Percentiles rank a stretch among this genome's conserved stretches.
Evolutionary conservation across 2,888 invertebrate genomes (phyloP).

Genomic region (Sialis lutaria): DNA sequence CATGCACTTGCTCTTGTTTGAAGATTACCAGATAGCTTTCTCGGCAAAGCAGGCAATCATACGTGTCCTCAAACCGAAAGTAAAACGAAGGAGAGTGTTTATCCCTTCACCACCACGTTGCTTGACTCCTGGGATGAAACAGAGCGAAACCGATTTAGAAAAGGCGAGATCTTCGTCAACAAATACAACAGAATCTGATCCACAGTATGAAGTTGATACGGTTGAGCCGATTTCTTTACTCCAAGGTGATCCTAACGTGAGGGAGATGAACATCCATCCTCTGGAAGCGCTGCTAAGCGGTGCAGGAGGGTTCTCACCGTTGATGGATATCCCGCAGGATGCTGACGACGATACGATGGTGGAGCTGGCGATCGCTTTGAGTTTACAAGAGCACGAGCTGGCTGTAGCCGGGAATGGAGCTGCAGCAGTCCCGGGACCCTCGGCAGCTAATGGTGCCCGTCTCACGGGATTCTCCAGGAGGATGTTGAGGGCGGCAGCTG

Average conservation of each 20-base stretch:
- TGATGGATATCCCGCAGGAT: conserved; percentile 82
- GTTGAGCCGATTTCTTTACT: conserved; percentile 11
- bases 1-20: conserved; percentile 61
- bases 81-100: conserved; percentile 49
- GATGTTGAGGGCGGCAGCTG: conserved; percentile 10
- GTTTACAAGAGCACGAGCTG: conserved; percentile 67
- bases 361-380: conserved; percentile 87
- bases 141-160: not conserved
- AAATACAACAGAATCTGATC: conserved; percentile 5
- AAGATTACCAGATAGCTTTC: conserved; percentile 73
- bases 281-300: conserved; percentile 32
- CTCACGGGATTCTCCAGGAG: conserved; percentile 12
- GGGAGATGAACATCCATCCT: conserved; percentile 18
- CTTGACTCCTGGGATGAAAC: conserved; percentile 29
- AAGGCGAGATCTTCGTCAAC: not conserved
- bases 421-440: conserved; percentile 20
- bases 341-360: conserved; percentile 96
- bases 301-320: conserved; percentile 48
- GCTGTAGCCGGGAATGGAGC: conserved; percentile 18
- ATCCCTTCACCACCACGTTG: conserved; percentile 60
- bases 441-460: conserved; percentile 19
- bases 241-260: conserved; percentile 3
- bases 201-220: conserved; percentile 13
- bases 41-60: conserved; percentile 83
- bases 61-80: conserved; percentile 60